Evolutionary conservation across 1,140 invertebrate species (phyloP).

Genomic region (Heliconius nattereri): DNA sequence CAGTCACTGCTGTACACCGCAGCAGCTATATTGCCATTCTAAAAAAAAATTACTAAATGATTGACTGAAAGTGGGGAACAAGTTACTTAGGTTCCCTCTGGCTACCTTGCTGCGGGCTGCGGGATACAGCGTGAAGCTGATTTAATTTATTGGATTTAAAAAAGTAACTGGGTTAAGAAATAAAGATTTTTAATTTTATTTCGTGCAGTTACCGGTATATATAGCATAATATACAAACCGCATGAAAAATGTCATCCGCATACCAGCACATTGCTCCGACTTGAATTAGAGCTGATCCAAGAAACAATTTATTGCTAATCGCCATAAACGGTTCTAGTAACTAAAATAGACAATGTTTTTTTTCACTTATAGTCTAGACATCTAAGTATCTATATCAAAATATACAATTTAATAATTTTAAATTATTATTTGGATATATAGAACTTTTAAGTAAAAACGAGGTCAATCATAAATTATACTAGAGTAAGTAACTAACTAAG

Average conservation of each 20-base stretch:
- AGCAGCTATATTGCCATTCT: constrained; percentile 64
- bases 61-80: no score
- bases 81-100: no score
- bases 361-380: no score
- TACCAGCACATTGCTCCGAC: constrained; percentile 74
- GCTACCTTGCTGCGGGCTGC: no score
- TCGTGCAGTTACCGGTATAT: neutral
- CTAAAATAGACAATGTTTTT: constrained; percentile 44
- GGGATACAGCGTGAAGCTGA: no score
- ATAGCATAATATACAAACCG: constrained; percentile 43
- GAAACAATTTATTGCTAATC: constrained; percentile 70
- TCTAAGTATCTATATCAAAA: no score
- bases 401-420: no score
- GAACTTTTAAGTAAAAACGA: no score
- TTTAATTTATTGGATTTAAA: no score
- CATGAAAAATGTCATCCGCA: constrained; percentile 71
- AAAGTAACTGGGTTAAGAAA: neutral
- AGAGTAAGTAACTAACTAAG: no score
- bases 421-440: no score
- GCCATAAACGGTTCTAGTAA: constrained; percentile 69
- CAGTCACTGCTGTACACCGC: constrained; percentile 68
- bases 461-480: no score
- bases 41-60: constrained; percentile 21
- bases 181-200: neutral
- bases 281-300: constrained; percentile 68